A percentile compares a stretch with the other conserved stretches of the same genome.
phyloP scores from a whole-genome alignment of 2,113 vertebrate genomes.

The Pituophis catenifer region DNA sequence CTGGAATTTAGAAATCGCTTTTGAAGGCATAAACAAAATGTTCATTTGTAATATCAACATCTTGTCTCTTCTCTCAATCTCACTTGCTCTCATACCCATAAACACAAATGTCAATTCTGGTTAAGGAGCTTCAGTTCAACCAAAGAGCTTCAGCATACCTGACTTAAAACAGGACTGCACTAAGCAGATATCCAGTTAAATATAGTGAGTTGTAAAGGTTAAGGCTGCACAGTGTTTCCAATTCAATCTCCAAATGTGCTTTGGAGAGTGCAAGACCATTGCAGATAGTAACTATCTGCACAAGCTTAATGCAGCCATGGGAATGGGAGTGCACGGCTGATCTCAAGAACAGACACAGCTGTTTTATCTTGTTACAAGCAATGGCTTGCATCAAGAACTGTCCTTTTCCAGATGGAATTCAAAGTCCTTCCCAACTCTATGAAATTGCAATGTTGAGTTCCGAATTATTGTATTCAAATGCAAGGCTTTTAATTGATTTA shows the following conservation, averaged over 20 bases:
- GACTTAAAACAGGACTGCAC: neutral
- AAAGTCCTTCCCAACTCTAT: neutral
- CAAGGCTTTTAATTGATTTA: neutral
- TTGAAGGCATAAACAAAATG: neutral
- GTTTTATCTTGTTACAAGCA: neutral
- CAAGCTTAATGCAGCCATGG: neutral
- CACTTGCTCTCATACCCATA: neutral
- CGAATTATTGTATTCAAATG: neutral
- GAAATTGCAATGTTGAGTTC: neutral
- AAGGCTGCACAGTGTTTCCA: neutral
- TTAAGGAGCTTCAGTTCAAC: neutral
- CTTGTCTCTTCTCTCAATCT: neutral
- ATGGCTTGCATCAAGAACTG: neutral
- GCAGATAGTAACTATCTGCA: neutral
- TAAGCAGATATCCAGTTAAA: neutral
- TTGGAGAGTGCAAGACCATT: neutral
- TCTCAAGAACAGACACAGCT: neutral
- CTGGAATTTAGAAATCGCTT: neutral
- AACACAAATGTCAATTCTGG: neutral
- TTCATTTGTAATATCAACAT: neutral
- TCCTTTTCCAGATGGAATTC: neutral
- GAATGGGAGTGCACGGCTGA: neutral
- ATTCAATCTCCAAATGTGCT: neutral
- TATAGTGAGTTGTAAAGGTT: neutral
- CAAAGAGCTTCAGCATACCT: neutral